These are phyloP conservation scores for Danaus plexippus DNA, from an alignment of 1,140 invertebrate genomes.

Conservation along the genomic window DNA sequence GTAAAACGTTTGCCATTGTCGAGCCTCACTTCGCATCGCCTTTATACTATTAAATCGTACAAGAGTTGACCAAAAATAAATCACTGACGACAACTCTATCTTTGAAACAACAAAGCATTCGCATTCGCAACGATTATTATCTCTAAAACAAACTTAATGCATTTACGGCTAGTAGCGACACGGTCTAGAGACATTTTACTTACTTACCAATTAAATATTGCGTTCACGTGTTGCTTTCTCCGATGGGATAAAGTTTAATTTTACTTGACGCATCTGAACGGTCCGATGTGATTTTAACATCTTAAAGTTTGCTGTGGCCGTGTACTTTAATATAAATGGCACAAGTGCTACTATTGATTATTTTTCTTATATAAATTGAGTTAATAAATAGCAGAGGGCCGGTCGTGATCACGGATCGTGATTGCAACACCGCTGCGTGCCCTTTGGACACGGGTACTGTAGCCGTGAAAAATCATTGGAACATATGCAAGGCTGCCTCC, in stretches of 20 bases:
- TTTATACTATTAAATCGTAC: slow-evolving; percentile 58
- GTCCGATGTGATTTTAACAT: slow-evolving; percentile 24
- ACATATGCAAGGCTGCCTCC: slow-evolving; percentile 61
- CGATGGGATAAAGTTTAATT: slow-evolving; percentile 30
- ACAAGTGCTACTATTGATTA: slow-evolving; percentile 36
- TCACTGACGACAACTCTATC: slow-evolving; percentile 67
- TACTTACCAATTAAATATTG: slow-evolving; percentile 32
- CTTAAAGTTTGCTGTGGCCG: slow-evolving; percentile 23
- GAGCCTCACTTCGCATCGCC: slow-evolving; percentile 11
- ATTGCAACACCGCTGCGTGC: slow-evolving; percentile 68
- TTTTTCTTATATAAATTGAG: slow-evolving; percentile 19
- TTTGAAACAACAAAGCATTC: slow-evolving; percentile 67
- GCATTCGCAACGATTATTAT: slow-evolving; percentile 70
- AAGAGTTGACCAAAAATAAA: slow-evolving; percentile 67
- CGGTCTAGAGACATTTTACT: slow-evolving; percentile 66
- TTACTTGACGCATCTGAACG: slow-evolving; percentile 15
- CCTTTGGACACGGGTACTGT: slow-evolving; percentile 65
- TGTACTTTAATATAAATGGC: slow-evolving; percentile 26
- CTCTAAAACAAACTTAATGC: slow-evolving; percentile 70
- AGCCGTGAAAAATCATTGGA: slow-evolving; percentile 69
- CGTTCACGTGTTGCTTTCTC: slow-evolving; percentile 22
- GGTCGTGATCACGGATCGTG: slow-evolving; percentile 68
- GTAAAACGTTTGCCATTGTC: not conserved
- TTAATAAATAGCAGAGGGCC: slow-evolving; percentile 55
- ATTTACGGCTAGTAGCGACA: slow-evolving; percentile 68